Evolutionary conservation across 2,113 vertebrate genomes (phyloP).

Genomic region (Crotophaga sulcirostris): DNA sequence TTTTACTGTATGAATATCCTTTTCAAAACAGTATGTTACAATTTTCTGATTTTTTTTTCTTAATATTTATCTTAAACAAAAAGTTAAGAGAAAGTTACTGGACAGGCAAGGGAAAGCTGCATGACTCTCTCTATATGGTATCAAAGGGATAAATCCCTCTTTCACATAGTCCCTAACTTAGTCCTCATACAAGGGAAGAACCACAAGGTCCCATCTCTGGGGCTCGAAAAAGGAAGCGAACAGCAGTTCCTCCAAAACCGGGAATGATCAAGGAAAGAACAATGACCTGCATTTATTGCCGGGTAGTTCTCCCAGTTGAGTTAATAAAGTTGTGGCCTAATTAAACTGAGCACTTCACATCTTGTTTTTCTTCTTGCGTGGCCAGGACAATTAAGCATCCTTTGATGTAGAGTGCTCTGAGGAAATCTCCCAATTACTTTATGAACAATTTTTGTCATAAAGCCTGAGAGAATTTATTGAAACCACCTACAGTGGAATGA

Average conservation of each 20-base stretch:
- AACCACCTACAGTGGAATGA: constrained; percentile 57
- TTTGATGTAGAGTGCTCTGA: constrained; percentile 69
- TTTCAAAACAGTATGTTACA: neutral
- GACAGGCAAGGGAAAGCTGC: neutral
- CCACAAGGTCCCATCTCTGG: neutral
- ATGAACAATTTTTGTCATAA: constrained; percentile 63
- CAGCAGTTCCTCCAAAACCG: neutral
- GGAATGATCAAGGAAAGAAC: constrained; percentile 43
- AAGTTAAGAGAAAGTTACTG: neutral
- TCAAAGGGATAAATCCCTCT: neutral
- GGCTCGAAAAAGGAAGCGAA: neutral
- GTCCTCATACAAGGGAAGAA: neutral
- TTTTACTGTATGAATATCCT: neutral
- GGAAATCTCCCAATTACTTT: constrained; percentile 70
- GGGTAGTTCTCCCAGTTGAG: constrained; percentile 60
- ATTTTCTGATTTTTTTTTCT: neutral
- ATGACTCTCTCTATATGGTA: neutral
- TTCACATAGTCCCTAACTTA: neutral
- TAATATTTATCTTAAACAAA: neutral
- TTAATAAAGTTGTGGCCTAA: constrained; percentile 71
- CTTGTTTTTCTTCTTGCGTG: constrained; percentile 70
- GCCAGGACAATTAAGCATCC: constrained; percentile 66
- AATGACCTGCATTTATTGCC: constrained; percentile 60
- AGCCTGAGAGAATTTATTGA: constrained; percentile 64
- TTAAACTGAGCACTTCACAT: constrained; percentile 67